phyloP scores from a whole-genome alignment of 2,797 vertebrate genomes.

The Heteromormyrus szaboi region DNA sequence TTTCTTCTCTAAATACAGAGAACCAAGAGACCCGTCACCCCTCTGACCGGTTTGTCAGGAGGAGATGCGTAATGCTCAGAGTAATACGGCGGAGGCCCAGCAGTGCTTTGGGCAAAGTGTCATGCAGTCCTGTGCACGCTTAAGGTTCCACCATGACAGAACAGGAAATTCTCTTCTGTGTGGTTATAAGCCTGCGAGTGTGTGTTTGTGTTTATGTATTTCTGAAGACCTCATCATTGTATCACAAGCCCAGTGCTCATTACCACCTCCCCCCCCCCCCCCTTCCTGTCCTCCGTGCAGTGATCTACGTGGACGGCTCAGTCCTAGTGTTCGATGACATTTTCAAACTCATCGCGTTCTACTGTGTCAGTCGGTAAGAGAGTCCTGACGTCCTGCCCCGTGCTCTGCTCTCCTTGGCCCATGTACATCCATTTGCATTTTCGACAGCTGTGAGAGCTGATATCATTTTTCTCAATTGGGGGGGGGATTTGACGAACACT shows the following conservation, averaged over 20 bases:
- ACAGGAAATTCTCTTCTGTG: background rate
- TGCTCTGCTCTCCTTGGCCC: background rate
- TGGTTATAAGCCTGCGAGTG: background rate
- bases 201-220: background rate
- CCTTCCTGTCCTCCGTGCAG: constrained; percentile 49
- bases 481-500: background rate
- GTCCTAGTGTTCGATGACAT: constrained; percentile 88
- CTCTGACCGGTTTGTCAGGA: background rate
- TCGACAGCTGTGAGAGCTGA: background rate
- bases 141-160: background rate
- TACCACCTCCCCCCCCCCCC: background rate
- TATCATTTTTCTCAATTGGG: background rate
- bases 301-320: constrained; percentile 82
- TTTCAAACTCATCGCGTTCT: constrained; percentile 86
- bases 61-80: background rate
- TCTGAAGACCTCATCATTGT: background rate
- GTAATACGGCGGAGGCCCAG: background rate
- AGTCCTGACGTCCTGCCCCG: background rate
- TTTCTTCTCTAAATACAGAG: background rate
- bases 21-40: background rate
- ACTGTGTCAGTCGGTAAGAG: constrained; percentile 88
- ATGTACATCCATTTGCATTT: background rate
- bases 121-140: background rate
- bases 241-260: constrained; percentile 26
- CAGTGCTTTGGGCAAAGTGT: background rate